phyloP scores from a whole-genome alignment of 2,888 invertebrate species.

The Fragum fragum region DNA sequence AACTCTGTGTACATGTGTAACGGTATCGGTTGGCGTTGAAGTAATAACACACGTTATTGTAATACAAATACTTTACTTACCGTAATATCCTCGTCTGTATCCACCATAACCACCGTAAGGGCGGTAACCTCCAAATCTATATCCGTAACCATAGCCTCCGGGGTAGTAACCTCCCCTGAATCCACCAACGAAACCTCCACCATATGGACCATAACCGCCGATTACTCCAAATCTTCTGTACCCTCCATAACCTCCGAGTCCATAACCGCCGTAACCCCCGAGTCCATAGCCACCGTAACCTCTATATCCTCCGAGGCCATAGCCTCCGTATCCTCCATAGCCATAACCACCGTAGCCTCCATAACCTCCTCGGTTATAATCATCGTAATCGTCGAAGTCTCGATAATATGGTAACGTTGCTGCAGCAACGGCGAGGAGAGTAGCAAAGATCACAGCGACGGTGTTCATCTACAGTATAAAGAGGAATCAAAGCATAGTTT shows the following conservation, averaged over 20 bases:
- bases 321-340: background rate
- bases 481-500: no score
- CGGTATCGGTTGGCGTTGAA: no score
- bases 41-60: no score
- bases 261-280: conserved; percentile 20
- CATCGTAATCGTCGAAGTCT: no score
- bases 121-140: background rate
- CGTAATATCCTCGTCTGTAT: no score
- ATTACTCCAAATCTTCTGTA: background rate
- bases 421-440: no score
- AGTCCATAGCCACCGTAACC: background rate
- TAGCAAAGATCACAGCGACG: no score
- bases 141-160: conserved; percentile 7
- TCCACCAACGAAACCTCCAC: background rate
- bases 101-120: background rate
- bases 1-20: no score
- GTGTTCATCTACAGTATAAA: no score
- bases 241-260: no score
- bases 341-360: background rate
- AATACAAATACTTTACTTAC: no score
- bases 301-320: conserved; percentile 1
- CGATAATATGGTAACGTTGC: no score
- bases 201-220: conserved; percentile 10
- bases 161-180: background rate
- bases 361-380: background rate